A percentile compares a stretch with the other conserved stretches of the same genome.
phyloP scores from a whole-genome alignment of 2,113 vertebrate genomes.

The Bungarus multicinctus region DNA sequence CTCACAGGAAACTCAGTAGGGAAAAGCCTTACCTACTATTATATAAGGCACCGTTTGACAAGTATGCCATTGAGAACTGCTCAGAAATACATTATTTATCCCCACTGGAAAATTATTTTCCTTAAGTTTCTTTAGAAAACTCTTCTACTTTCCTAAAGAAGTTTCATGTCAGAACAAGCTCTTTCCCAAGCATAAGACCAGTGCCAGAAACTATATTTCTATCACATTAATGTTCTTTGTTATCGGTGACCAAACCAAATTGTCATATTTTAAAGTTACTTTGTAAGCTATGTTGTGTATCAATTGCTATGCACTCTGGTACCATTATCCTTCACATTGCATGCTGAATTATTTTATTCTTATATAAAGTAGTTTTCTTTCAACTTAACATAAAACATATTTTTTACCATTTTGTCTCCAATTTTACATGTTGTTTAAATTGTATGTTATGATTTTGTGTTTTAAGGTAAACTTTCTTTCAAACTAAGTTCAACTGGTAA shows the following conservation, averaged over 20 bases:
- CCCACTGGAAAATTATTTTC: neutral
- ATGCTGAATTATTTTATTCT: neutral
- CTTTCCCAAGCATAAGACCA: neutral
- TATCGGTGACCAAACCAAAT: neutral
- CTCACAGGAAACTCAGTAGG: neutral
- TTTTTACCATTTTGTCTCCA: neutral
- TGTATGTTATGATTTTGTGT: neutral
- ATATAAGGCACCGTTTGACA: neutral
- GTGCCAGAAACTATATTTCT: neutral
- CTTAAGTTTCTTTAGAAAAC: neutral
- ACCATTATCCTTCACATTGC: neutral
- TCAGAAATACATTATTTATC: neutral
- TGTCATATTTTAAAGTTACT: neutral
- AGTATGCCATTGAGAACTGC: neutral
- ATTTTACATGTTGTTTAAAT: neutral
- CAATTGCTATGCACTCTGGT: neutral
- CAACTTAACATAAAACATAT: neutral
- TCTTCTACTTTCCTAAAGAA: neutral
- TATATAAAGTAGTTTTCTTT: neutral
- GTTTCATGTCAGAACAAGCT: neutral
- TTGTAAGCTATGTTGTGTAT: neutral
- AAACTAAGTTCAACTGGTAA: neutral
- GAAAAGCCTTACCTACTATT: neutral
- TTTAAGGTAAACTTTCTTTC: neutral
- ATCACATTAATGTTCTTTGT: neutral